These are phyloP conservation scores for Sitophilus oryzae DNA, from an alignment of 1,140 invertebrate species.

Conservation along the genomic window DNA sequence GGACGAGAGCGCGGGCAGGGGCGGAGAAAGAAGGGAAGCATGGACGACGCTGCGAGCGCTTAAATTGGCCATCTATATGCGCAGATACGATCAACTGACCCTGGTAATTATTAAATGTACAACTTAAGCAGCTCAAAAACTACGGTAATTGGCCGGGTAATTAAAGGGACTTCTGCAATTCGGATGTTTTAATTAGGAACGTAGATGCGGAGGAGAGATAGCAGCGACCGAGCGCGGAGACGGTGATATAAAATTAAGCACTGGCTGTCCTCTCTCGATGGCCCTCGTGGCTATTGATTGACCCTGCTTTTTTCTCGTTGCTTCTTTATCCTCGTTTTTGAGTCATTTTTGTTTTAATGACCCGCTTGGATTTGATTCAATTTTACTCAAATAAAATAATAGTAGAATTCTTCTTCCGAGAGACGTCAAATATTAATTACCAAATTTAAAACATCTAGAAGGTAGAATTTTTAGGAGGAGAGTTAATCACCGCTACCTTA, in stretches of 20 bases:
- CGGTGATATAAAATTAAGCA: constrained; percentile 25
- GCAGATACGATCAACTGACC: constrained; percentile 34
- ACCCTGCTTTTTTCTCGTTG: background rate
- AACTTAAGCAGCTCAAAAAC: constrained; percentile 38
- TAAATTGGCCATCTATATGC: constrained; percentile 37
- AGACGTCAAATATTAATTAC: too few relatives aligned
- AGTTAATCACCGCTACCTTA: too few relatives aligned
- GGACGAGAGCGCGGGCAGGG: background rate
- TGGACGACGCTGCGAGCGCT: background rate
- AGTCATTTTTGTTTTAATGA: background rate
- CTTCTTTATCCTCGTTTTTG: background rate
- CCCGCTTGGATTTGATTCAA: too few relatives aligned
- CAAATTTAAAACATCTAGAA: too few relatives aligned
- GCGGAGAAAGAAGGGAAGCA: background rate
- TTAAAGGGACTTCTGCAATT: constrained; percentile 37
- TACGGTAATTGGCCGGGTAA: constrained; percentile 36
- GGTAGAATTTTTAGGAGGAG: too few relatives aligned
- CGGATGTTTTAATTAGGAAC: constrained; percentile 37
- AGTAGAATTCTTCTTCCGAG: too few relatives aligned
- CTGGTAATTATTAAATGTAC: constrained; percentile 37
- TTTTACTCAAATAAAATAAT: too few relatives aligned
- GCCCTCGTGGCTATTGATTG: constrained; percentile 1
- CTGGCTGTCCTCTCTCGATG: constrained; percentile 16
- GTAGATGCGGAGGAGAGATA: constrained; percentile 18
- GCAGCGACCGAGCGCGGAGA: background rate